Evolutionary conservation across 2,113 vertebrate species (phyloP), one percentile per base, ranked within the genome.

Genomic region (Sturnus vulgaris): DNA sequence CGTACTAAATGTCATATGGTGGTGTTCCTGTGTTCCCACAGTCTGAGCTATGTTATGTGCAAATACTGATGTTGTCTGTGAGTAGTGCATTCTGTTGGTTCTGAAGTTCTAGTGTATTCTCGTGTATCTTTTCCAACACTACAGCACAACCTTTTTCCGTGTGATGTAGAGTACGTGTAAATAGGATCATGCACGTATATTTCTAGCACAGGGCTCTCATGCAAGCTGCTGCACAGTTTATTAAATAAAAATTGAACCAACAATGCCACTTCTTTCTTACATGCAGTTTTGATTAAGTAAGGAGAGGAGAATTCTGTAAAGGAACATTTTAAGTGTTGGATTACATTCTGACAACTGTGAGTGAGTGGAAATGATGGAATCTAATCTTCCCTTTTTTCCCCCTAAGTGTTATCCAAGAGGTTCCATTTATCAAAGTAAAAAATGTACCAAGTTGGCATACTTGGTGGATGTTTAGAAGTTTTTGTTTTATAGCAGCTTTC

Each of bases 401-500:
- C 9, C 13, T 44, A 39, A 49, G 15, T 68, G 37, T 37, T 88
- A 59, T 9, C 40, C 13, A 52, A 64, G 49, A 91, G 39, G 12
- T 90, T 78, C 11, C 6, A 31, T 93, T 82, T 82, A 33, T 82
- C 42, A 52, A 71, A 64, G 24, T 84, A 82, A 79, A 71, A 88
- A 78, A 90, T 71, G 19, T 60, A 86, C 22, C 4, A 59, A 52
- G 13, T 31, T 87, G 37, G 5, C n/a, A 31, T 47, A 23, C 37
- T 85, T 71, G 6, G 42, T 87, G 12, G 12, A 49, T 87, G 28
- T 72, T 73, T 11, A 56, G 52, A 50, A 66, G 12, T 28, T 95
- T 77, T 71, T 92, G 17, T 64, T 87, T 81, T 88, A 53, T 59
- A 57, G 33, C 53, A 91, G 14, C 21, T 86, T 77, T 83, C 19